Evolutionary conservation across 2,797 vertebrate species (phyloP), one percentile per base, ranked within the genome.

Genomic region (Hippoglossus hippoglossus): DNA sequence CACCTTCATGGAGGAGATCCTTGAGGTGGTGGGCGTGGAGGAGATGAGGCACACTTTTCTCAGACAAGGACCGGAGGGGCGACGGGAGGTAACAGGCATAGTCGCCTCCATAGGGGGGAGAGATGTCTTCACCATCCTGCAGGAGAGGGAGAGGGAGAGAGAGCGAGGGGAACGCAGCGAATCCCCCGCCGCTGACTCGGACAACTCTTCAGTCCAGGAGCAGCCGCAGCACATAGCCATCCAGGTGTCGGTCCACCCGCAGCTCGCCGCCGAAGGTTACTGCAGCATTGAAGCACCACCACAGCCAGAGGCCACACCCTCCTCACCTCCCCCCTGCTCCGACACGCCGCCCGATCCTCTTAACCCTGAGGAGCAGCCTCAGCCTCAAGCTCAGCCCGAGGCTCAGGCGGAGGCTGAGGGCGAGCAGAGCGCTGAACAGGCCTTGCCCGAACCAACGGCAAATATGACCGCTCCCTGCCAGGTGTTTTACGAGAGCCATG

Each of bases 1-100:
- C 90, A 99, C 96, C 21, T 97, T 99, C 89, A 96, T 99, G 97
- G 98, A 98, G 91, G 98, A 99, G 92, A 97, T 99, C 80, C 95
- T 99, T 93, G 98, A 99, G 84, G 98, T 98, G 64, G 98, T 99
- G 0, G 96, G 98, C 9, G 94, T 99, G 69, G 98, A 99, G 89
- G 98, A 99, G 79, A 97, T 97, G 94, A 96, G 97, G 63, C 98
- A 98, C 91, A 96, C 96, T 41, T 99, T 98, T 51, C 92, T 99
- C n/a, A 87, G 94, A 1, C 97, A 97, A 22, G 91, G 91, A 0
- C 95, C 96, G 0, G 97, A 96, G 78, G 95, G 94, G 10, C 95
- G 95, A 55, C 94, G 93, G 22, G 88, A 90, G n/a, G 10, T 77
- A 0, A 46, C 21, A 8, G 73, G 86, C 83, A 9, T 62, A 86